Percentiles rank a stretch among this genome's conserved stretches.
Conservation (phyloP, 2,113 vertebrate species). For the Kryptolebias marmoratus region DNA sequence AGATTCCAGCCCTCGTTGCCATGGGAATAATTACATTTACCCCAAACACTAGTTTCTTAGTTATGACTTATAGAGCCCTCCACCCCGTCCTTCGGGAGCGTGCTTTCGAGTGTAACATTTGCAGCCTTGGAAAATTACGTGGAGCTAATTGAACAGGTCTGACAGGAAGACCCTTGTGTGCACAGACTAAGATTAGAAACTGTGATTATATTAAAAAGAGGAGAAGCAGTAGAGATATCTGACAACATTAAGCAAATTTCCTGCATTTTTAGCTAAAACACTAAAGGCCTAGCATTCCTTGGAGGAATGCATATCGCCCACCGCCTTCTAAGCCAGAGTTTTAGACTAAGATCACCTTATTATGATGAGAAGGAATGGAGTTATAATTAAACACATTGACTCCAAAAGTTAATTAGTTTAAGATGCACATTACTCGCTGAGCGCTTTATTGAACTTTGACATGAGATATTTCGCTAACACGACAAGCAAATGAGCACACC, state of each 20-base stretch:
- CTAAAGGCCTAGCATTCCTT: no score
- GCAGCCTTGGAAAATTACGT: conserved; percentile 41
- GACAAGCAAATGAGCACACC: no score
- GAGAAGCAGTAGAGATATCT: background rate
- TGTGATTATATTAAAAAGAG: background rate
- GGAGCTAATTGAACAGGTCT: conserved; percentile 58
- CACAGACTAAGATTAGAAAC: background rate
- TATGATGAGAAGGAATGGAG: no score
- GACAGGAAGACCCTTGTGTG: conserved; percentile 36
- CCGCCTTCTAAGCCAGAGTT: no score
- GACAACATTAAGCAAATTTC: background rate
- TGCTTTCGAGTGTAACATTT: conserved; percentile 7
- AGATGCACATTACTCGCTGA: no score
- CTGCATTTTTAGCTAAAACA: background rate
- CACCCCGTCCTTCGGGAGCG: conserved; percentile 42
- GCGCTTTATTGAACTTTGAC: no score
- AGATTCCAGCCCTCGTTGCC: conserved; percentile 75
- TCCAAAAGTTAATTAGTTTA: no score
- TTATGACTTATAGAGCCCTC: conserved; percentile 55
- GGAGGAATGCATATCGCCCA: no score
- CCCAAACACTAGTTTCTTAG: conserved; percentile 64
- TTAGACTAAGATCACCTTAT: no score
- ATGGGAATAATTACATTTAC: conserved; percentile 75
- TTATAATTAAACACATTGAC: no score
- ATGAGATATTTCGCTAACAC: no score